Percentiles rank a stretch among this genome's conserved stretches.
Conservation (phyloP, 2,113 vertebrate genomes). For the Eira barbara region DNA sequence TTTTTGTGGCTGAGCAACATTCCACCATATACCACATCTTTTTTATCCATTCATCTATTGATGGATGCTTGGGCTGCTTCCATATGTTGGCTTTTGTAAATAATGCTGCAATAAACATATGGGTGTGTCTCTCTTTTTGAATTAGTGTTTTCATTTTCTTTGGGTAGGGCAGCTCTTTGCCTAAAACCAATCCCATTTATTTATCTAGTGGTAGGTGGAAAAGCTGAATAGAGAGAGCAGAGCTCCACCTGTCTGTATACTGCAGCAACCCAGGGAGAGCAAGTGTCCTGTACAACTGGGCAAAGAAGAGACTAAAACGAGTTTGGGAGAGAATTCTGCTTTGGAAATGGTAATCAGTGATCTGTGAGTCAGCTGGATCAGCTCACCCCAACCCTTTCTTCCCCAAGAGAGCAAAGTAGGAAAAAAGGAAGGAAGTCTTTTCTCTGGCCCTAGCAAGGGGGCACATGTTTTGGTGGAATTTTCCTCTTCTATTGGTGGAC, state of each 20-base stretch:
- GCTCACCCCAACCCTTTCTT: fast-evolving
- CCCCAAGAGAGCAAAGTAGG: not conserved
- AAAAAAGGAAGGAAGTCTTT: not conserved
- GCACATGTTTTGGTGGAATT: not conserved
- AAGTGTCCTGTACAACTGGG: not conserved
- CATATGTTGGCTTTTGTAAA: not conserved
- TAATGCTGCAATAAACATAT: not conserved
- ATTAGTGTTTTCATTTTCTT: not conserved
- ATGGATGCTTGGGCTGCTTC: not conserved
- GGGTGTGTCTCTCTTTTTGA: not conserved
- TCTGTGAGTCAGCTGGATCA: not conserved
- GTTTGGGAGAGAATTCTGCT: not conserved
- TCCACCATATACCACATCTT: not conserved
- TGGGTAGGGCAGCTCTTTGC: not conserved
- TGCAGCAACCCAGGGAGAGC: fast-evolving
- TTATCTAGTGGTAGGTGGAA: not conserved
- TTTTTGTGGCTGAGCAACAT: not conserved
- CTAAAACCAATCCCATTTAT: not conserved
- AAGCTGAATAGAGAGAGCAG: not conserved
- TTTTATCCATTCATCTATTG: not conserved
- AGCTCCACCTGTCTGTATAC: no score
- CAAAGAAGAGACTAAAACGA: not conserved
- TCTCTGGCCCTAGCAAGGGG: not conserved
- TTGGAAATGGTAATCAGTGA: not conserved
- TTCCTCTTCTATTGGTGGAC: not conserved